Evolutionary conservation across 2,797 vertebrate species (phyloP).

Genomic region (Melanotaenia maccullochi): DNA sequence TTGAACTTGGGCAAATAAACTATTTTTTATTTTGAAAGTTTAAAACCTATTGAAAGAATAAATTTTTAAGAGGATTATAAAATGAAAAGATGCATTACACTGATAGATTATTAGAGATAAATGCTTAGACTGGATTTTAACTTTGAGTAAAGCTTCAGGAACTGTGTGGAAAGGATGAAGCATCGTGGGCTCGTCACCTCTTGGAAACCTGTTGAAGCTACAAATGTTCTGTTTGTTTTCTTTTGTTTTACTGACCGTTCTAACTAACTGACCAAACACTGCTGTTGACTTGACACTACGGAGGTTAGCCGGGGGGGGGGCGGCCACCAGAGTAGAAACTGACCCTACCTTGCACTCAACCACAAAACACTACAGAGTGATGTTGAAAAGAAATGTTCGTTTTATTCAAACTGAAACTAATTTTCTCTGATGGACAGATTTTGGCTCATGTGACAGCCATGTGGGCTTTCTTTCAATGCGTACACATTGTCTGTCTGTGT

Average conservation of each 20-base stretch:
- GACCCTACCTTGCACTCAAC: neutral
- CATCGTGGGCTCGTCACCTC: slow-evolving; percentile 47
- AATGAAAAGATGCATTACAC: neutral
- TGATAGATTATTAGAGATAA: neutral
- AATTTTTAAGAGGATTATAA: neutral
- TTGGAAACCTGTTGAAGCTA: slow-evolving; percentile 49
- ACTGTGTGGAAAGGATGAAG: slow-evolving; percentile 7
- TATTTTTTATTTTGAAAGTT: neutral
- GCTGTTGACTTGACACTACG: slow-evolving; percentile 25
- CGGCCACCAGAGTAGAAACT: slow-evolving; percentile 54
- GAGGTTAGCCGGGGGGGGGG: neutral
- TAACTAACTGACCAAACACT: slow-evolving; percentile 63
- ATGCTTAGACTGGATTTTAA: neutral
- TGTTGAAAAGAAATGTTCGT: neutral
- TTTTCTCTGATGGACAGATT: neutral
- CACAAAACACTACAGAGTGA: neutral
- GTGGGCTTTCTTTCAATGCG: neutral
- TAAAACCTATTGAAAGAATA: neutral
- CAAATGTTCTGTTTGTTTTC: slow-evolving; percentile 59
- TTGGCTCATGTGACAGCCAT: neutral
- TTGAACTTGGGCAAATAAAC: neutral
- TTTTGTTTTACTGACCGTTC: slow-evolving; percentile 53
- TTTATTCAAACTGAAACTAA: neutral
- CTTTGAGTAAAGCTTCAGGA: neutral
- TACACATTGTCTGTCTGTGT: neutral